Evolutionary conservation across 2,113 vertebrate genomes (phyloP), one percentile per base, ranked within the genome.

Genomic region (Lates calcarifer): DNA sequence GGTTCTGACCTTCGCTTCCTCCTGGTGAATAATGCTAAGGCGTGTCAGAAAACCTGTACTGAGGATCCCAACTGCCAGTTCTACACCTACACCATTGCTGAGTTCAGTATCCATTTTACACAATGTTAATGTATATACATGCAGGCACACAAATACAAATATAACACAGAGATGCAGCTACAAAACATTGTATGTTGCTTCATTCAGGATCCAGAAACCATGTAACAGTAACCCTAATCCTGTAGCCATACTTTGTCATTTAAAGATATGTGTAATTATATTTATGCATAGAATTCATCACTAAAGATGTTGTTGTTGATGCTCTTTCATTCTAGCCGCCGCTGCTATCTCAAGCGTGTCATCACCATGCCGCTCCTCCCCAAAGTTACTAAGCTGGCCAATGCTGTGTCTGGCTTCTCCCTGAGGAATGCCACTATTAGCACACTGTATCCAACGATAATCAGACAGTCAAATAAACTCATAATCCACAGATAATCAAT

Each of bases 271-370:
- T n/a, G n/a, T n/a, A n/a, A n/a, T n/a, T n/a, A n/a, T n/a, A n/a
- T 64, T 65, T 58, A n/a, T 11, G 3, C 18, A 22, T 8, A 17
- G n/a, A n/a, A n/a, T n/a, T n/a, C n/a, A n/a, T n/a, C n/a, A 47
- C n/a, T 5, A 6, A 66, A 35, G 6, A 67, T 60, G 13, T 1
- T 58, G n/a, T 37, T 57, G 3, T 13, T 45, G 2, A 12, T 47
- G 63, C 60, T 77, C 22, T 70, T 10, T 81, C 65, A n/a, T n/a
- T n/a, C 2, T 35, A 95, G 93, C 87, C 35, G 65, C 4, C 84
- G 20, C 68, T 95, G 93, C 74, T 91, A 68, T 41, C 62, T 93
- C 51, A 95, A 95, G 85, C 82, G 85, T 31, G 47, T 58, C 68
- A 90, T 93, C 60, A 89, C 66, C 57, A 55, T 92, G 7, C 92